Base-by-base conservation (phyloP, 1,140 invertebrate species). In the Saxidomus purpurata region DNA sequence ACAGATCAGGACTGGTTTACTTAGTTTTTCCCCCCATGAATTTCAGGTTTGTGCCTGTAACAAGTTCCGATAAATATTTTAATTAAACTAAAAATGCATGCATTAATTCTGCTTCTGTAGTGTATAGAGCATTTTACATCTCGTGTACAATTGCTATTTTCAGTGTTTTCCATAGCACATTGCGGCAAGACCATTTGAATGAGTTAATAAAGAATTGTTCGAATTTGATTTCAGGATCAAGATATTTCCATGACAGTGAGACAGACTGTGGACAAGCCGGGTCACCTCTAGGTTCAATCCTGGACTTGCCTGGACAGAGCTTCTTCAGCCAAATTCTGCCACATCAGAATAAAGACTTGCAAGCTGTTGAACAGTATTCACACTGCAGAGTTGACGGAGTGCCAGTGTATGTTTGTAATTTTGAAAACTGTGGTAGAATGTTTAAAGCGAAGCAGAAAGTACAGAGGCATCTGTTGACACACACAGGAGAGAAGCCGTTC, bases 401-500 rank as follows among this genome's bases (percentile, higher is more conserved):
- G 17, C 34, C 25, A 17, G 61, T 6, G 2, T 82, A 61, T 34
- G 13, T 82, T 17, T 82, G 52, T 55, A 17, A 40, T 69, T 40
- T 49, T 49, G 43, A 52, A 11, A 47, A 77, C 28, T 90, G 89
- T 77, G 61, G 52, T 0, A 87, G 69, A 67, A 52, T 25, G 25
- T 90, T 87, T 31, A 43, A 52, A 13, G 43, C 59, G 9, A 55
- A 47, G 4, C 81, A 79, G 36, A 83, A 87, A n/a, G 52, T 91
- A 0, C 43, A 87, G 31, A 79, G 79, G n/a, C 91, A 92, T 55
- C 59, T 85, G 38, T 71, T 84, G 25, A 87, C 74, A 9, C 92
- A 93, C 36, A 88, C 69, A 0, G 91, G 89, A 17, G 89, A 93
- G 19, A 90, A 89, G 63, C 90, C 92, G 34, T 92, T 83, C 79